phyloP scores from a whole-genome alignment of 2,113 vertebrate species.

The Hylia prasina region DNA sequence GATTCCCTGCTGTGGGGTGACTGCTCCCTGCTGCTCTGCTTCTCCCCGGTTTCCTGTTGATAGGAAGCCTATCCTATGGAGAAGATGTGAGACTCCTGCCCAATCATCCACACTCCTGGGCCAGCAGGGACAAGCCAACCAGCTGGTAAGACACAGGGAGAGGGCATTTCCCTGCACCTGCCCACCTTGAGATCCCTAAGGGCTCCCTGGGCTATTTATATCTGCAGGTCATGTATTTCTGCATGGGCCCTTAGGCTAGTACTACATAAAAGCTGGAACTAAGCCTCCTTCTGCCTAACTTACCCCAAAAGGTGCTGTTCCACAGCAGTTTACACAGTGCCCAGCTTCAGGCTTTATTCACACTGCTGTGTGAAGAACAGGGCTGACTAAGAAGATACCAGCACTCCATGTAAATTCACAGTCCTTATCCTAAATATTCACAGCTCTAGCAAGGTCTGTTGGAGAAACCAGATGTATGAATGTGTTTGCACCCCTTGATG shows the following conservation, averaged over 20 bases:
- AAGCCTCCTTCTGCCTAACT: background rate
- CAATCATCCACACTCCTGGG: background rate
- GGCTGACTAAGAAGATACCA: background rate
- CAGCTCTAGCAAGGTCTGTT: background rate
- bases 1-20: background rate
- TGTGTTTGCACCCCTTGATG: background rate
- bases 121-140: background rate
- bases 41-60: background rate
- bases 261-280: background rate
- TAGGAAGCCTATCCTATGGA: background rate
- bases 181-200: background rate
- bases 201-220: background rate
- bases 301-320: background rate
- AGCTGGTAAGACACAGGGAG: background rate
- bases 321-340: background rate
- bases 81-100: background rate
- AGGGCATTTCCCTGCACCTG: background rate
- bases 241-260: background rate
- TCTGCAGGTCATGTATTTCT: fast-evolving
- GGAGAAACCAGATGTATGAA: background rate
- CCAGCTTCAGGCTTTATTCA: background rate
- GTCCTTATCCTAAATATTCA: background rate
- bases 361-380: background rate
- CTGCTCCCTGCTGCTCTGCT: background rate
- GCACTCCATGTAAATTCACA: background rate